Percentiles rank a stretch among this genome's conserved stretches.
These are phyloP conservation scores for Onychomys arenicola DNA, from an alignment of 2,797 vertebrate genomes.

Conservation along the genomic window DNA sequence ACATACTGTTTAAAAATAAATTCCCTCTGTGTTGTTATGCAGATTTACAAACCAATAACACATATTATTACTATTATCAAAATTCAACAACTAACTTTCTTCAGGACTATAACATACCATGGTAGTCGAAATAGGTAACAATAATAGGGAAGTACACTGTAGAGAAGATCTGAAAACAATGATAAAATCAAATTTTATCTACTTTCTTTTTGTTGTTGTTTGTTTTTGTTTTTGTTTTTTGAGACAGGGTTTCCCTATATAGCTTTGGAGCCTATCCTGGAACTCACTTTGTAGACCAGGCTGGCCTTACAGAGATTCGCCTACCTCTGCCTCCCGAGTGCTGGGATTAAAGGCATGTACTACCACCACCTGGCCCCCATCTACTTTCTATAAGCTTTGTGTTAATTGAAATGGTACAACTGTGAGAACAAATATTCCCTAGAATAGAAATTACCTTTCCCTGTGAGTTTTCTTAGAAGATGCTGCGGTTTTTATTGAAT, in stretches of 20 bases:
- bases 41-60: neutral
- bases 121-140: neutral
- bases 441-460: neutral
- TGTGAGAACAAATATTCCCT: conserved; percentile 8
- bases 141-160: neutral
- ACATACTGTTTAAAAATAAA: neutral
- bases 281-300: no score
- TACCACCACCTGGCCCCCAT: no score
- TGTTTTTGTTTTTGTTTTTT: no score
- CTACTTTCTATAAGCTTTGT: neutral
- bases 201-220: neutral
- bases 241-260: no score
- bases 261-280: no score
- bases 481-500: neutral
- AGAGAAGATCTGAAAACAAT: neutral
- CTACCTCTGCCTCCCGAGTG: no score
- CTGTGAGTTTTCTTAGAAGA: neutral
- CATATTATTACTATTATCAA: neutral
- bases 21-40: neutral
- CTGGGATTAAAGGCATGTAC: no score
- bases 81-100: neutral
- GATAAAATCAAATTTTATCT: neutral
- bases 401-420: neutral
- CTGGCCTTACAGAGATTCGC: no score
- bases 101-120: neutral